phyloP scores from a whole-genome alignment of 2,113 vertebrate genomes.

The Barnardius zonarius region DNA sequence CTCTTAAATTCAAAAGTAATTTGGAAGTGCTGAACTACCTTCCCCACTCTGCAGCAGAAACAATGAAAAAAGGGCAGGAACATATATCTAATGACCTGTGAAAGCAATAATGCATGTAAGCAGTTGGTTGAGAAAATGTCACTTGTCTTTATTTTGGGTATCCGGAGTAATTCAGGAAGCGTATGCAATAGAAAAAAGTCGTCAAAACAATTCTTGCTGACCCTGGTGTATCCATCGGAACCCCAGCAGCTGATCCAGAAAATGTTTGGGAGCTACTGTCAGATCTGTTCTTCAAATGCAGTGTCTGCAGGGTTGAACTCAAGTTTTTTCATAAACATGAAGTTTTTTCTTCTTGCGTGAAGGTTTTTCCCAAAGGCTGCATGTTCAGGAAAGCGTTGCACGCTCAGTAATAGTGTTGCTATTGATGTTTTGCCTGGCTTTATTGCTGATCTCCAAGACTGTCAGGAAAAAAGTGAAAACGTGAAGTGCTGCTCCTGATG shows the following conservation, averaged over 20 bases:
- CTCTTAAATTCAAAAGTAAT: neutral
- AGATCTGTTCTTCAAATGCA: neutral
- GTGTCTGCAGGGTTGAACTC: neutral
- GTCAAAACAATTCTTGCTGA: neutral
- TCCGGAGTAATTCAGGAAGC: neutral
- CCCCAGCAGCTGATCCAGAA: neutral
- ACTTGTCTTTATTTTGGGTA: neutral
- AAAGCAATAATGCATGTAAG: conserved; percentile 35
- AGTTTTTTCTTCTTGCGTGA: neutral
- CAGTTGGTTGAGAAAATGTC: conserved; percentile 19
- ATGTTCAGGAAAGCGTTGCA: neutral
- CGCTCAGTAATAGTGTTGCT: neutral
- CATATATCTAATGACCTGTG: neutral
- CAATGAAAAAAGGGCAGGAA: neutral
- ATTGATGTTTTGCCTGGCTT: neutral
- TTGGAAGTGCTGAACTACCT: neutral
- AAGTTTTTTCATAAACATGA: neutral
- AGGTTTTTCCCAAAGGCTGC: neutral
- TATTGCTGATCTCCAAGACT: neutral
- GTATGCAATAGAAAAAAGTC: neutral
- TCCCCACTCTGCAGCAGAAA: neutral
- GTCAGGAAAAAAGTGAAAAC: neutral
- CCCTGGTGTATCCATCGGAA: neutral
- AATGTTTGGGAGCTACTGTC: neutral
- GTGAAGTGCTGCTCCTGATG: neutral